Evolutionary conservation across 1,140 invertebrate genomes (phyloP).

Genomic region (Nylanderia fulva): DNA sequence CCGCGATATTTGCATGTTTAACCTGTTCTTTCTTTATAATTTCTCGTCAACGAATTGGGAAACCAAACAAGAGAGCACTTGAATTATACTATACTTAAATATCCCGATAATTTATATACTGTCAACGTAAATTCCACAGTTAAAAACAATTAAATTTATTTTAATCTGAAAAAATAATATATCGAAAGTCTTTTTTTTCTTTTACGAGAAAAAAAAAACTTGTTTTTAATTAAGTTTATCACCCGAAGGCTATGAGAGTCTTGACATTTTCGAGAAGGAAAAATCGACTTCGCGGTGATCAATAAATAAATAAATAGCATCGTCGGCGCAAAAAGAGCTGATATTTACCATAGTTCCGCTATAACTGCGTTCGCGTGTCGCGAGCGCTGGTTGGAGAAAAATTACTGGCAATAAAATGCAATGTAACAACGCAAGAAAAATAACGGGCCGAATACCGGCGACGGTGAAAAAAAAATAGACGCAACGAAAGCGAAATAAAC

Average conservation of each 20-base stretch:
- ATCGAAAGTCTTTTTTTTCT: not conserved
- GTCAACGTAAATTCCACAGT: not conserved
- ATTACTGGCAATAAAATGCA: constrained; percentile 35
- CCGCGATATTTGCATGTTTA: constrained; percentile 43
- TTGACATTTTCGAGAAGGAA: not conserved
- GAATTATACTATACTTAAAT: constrained; percentile 22
- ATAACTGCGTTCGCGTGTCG: constrained; percentile 31
- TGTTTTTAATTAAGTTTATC: not conserved
- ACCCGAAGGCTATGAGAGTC: not conserved
- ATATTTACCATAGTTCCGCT: constrained; percentile 37
- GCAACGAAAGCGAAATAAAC: constrained; percentile 59
- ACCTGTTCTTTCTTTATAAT: constrained; percentile 22
- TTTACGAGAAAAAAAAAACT: not conserved
- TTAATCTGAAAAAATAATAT: not conserved
- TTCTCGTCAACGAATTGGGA: constrained; percentile 21
- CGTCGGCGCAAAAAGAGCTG: not conserved
- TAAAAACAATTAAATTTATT: not conserved
- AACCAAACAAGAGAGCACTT: not conserved
- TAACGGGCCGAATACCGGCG: constrained; percentile 42
- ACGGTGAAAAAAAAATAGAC: constrained; percentile 25
- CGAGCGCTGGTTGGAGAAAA: constrained; percentile 15
- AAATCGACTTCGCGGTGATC: not conserved
- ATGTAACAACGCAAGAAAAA: constrained; percentile 57
- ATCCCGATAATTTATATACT: not conserved
- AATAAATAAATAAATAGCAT: constrained; percentile 15